Evolutionary conservation across 1,140 invertebrate species (phyloP).

Genomic region (Euwallacea similis): DNA sequence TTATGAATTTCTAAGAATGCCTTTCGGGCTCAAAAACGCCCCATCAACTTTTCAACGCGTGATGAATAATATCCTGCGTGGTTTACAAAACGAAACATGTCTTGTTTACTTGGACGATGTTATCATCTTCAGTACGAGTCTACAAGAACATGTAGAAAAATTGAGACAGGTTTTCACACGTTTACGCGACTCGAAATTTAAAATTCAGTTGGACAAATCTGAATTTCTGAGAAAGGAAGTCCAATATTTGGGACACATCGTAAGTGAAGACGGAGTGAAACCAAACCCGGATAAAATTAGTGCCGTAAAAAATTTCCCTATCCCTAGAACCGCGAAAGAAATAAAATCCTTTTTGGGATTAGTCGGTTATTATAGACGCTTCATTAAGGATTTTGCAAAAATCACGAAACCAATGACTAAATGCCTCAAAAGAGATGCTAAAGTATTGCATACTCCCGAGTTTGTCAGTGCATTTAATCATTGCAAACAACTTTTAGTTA

Average conservation of each 20-base stretch:
- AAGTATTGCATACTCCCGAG: conserved; percentile 1
- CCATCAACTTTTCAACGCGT: conserved; percentile 19
- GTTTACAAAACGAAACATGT: conserved; percentile 19
- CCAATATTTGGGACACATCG: conserved; percentile 21
- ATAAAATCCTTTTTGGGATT: conserved; percentile 27
- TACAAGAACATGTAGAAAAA: conserved; percentile 29
- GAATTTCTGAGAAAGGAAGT: conserved; percentile 26
- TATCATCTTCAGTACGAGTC: conserved; percentile 21
- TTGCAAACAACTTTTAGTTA: conserved; percentile 12
- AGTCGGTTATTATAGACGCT: conserved; percentile 19
- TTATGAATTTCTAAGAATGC: conserved; percentile 35
- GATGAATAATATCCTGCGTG: conserved; percentile 21
- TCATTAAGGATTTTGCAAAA: conserved; percentile 30
- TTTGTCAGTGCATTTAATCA: conserved; percentile 6
- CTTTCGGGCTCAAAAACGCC: conserved; percentile 34
- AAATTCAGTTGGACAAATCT: conserved; percentile 37
- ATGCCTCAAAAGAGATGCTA: conserved; percentile 21
- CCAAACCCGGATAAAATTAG: conserved; percentile 27
- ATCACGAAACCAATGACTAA: conserved; percentile 24
- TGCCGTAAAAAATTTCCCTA: conserved; percentile 27
- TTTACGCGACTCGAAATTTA: conserved; percentile 29
- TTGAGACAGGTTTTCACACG: conserved; percentile 17
- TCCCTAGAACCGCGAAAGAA: conserved; percentile 28
- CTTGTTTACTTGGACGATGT: conserved; percentile 29
- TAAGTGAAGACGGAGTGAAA: conserved; percentile 19